Percentiles rank a stretch among this genome's conserved stretches.
Evolutionary conservation across 2,888 invertebrate genomes (phyloP).

Genomic region (Pinctada fucata): DNA sequence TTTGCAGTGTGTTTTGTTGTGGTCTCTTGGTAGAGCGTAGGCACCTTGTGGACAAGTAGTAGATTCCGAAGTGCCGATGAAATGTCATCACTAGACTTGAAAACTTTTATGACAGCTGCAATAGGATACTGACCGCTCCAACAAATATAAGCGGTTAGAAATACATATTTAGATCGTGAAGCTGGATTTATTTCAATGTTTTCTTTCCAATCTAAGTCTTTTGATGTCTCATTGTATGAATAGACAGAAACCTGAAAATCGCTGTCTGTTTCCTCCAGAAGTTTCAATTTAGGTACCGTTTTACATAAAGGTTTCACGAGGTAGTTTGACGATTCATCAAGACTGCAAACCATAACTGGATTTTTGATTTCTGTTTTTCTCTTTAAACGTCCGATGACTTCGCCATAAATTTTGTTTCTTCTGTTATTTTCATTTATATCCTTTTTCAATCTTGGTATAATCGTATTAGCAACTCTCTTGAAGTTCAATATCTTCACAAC

Average conservation of each 20-base stretch:
- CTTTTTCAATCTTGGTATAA: too few species aligned
- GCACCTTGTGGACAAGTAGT: constrained; percentile 46
- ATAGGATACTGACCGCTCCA: constrained; percentile 57
- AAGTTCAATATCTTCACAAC: constrained; percentile 46
- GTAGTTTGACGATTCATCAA: constrained; percentile 49
- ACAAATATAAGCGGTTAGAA: constrained; percentile 52
- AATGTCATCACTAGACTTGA: constrained; percentile 39
- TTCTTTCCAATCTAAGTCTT: constrained; percentile 35
- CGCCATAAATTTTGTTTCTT: constrained; percentile 41
- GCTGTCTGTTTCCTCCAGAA: constrained; percentile 33
- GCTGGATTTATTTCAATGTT: constrained; percentile 45
- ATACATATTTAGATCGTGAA: constrained; percentile 49
- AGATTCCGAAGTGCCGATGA: constrained; percentile 41
- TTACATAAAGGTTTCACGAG: constrained; percentile 58
- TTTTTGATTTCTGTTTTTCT: constrained; percentile 39
- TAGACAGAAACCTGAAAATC: constrained; percentile 45
- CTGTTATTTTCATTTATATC: too few species aligned
- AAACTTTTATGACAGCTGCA: constrained; percentile 53
- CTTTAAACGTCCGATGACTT: constrained; percentile 51
- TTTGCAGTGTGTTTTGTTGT: constrained; percentile 33
- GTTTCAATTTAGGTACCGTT: constrained; percentile 59
- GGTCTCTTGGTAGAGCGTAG: constrained; percentile 37
- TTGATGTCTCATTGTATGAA: constrained; percentile 39
- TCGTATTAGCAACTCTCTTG: too few species aligned
- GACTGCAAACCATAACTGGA: constrained; percentile 54